Conservation (phyloP, 2,113 vertebrate species). For the Atlantisia rogersi region DNA sequence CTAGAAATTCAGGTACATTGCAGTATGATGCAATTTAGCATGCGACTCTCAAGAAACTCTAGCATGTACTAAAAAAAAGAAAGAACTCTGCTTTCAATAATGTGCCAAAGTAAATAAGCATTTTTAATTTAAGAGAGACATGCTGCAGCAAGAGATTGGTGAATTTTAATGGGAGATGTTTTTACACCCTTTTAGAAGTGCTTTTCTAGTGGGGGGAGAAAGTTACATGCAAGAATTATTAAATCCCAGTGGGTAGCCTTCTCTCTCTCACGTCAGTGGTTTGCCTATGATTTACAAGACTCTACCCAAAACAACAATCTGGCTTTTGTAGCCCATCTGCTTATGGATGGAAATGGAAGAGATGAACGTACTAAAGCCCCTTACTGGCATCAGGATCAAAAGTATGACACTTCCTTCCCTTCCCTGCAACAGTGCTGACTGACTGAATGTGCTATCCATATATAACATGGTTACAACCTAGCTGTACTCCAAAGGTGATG, state of each 20-base stretch:
- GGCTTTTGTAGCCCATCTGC: not conserved
- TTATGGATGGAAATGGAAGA: not conserved
- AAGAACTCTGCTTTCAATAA: not conserved
- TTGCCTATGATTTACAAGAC: not conserved
- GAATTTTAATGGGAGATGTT: not conserved
- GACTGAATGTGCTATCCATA: not conserved
- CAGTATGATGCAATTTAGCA: not conserved
- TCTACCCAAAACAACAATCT: not conserved
- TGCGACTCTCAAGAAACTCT: not conserved
- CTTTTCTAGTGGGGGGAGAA: not conserved
- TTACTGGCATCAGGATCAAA: not conserved
- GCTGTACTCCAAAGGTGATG: not conserved
- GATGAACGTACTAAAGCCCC: not conserved
- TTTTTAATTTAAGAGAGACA: not conserved
- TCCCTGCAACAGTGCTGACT: not conserved
- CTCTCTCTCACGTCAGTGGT: not conserved
- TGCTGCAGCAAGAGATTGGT: fast-evolving
- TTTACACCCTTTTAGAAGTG: not conserved
- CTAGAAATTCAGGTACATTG: not conserved
- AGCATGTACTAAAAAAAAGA: not conserved
- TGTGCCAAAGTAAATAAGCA: not conserved
- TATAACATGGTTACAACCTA: not conserved
- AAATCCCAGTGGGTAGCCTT: not conserved
- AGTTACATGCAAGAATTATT: not conserved
- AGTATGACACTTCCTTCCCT: not conserved